Evolutionary conservation across 2,888 invertebrate genomes (phyloP).

Genomic region (Dichetophora obliterata): DNA sequence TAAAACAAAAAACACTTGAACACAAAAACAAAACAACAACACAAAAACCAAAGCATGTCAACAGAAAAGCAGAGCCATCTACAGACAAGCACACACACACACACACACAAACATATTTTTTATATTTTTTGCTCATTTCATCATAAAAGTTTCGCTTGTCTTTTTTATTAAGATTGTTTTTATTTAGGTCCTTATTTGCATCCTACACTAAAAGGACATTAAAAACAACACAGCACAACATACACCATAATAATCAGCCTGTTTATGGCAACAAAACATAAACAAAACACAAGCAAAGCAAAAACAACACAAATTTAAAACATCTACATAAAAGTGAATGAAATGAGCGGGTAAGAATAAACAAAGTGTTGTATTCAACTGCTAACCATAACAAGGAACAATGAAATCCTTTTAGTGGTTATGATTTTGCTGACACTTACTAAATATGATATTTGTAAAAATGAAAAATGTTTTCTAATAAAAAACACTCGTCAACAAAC

Average conservation of each 20-base stretch:
- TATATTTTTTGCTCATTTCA: neutral
- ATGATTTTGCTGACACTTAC: too few relatives aligned
- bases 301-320: neutral
- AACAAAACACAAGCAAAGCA: neutral
- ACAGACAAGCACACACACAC: neutral
- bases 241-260: neutral
- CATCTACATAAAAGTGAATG: neutral
- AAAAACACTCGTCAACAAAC: too few relatives aligned
- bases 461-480: too few relatives aligned
- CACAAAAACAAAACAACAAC: neutral
- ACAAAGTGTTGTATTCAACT: neutral
- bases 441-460: too few relatives aligned
- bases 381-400: neutral
- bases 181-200: constrained; percentile 4
- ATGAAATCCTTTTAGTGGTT: too few relatives aligned
- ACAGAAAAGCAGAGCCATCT: neutral
- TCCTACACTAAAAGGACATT: constrained; percentile 30
- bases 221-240: neutral
- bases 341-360: neutral
- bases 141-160: constrained; percentile 1
- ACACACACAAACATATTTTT: neutral
- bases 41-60: constrained; percentile 12
- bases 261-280: constrained; percentile 8
- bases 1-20: neutral
- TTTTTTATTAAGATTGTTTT: constrained; percentile 1